Evolutionary conservation across 1,140 invertebrate species (phyloP), one percentile per base, ranked within the genome.

Genomic region (Monomorium pharaonis): DNA sequence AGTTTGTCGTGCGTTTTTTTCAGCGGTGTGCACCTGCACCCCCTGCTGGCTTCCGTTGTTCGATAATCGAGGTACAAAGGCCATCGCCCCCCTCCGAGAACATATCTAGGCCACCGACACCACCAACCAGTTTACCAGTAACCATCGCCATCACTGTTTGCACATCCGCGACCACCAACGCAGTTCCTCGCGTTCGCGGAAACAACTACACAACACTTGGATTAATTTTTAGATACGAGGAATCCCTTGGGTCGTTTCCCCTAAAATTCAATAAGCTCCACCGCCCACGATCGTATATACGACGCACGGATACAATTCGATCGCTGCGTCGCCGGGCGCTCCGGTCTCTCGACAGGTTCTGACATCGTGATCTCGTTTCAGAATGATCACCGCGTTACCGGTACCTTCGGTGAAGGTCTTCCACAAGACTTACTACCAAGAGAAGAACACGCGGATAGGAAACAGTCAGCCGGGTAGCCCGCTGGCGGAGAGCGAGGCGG

Each of bases 371-470:
- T 10, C 51, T 63, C 63, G 62, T 89, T 92, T 54, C 87, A 94
- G 93, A 67, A 95, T 95, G 94, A 95, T 95, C n/a, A 95, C 94
- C 62, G 94, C 94, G 81, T 91, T 95, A 88, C 94, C 94, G 70
- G 93, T 95, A 83, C 94, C 94, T 74, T 94, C 94, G 70, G 94
- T 95, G 75, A 95, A 94, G 90, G 94, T 95, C 81, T 95, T 95
- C 72, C 94, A 95, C 86, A 95, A 95, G 92, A 95, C 94, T 30
- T 95, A 95, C 63, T 95, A 95, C 62, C 93, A 94, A 65, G 94
- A 95, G 87, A 95, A 95, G 81, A 90, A 87, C 16, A 89, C 93
- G 63, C 94, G 94, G 49, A 91, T 93, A 80, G 93, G 93, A 37
- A 94, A 84, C 33, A 95, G 94, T 81, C 94, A 94, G 60, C 94